Percentiles rank a stretch among this genome's conserved stretches.
phyloP scores from a whole-genome alignment of 2,888 invertebrate species.

The Elegia similella region DNA sequence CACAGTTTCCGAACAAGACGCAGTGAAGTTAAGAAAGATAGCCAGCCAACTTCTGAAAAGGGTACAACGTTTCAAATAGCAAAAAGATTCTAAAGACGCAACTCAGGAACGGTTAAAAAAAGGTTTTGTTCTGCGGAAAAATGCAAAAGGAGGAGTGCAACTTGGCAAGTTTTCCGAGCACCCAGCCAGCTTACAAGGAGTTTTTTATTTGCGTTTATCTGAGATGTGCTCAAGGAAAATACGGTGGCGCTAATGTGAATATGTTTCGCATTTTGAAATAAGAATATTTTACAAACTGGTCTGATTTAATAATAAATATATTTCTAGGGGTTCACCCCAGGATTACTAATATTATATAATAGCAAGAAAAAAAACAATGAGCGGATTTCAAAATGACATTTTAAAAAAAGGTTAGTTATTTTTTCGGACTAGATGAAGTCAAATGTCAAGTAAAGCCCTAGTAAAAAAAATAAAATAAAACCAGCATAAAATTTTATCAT shows the following conservation, averaged over 20 bases:
- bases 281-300: too few relatives aligned
- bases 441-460: too few relatives aligned
- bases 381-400: too few relatives aligned
- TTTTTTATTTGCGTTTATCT: slow-evolving; percentile 38
- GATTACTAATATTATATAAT: too few relatives aligned
- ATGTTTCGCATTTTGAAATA: background rate
- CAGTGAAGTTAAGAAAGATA: slow-evolving; percentile 79
- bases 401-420: too few relatives aligned
- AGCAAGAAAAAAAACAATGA: too few relatives aligned
- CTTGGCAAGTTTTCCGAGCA: slow-evolving; percentile 75
- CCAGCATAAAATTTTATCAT: too few relatives aligned
- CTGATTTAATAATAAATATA: too few relatives aligned
- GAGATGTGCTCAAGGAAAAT: background rate
- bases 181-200: slow-evolving; percentile 43
- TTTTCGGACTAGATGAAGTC: too few relatives aligned
- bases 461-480: too few relatives aligned
- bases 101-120: slow-evolving; percentile 49
- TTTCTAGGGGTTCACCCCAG: too few relatives aligned
- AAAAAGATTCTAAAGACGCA: slow-evolving; percentile 68
- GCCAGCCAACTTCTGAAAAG: slow-evolving; percentile 77
- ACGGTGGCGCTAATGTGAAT: slow-evolving; percentile 1
- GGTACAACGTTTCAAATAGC: slow-evolving; percentile 73
- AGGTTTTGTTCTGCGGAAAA: slow-evolving; percentile 52
- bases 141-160: slow-evolving; percentile 73
- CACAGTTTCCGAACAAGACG: slow-evolving; percentile 42